A percentile compares a stretch with the other conserved stretches of the same genome.
phyloP scores from a whole-genome alignment of 2,888 invertebrate species.

The Alcis repandata region DNA sequence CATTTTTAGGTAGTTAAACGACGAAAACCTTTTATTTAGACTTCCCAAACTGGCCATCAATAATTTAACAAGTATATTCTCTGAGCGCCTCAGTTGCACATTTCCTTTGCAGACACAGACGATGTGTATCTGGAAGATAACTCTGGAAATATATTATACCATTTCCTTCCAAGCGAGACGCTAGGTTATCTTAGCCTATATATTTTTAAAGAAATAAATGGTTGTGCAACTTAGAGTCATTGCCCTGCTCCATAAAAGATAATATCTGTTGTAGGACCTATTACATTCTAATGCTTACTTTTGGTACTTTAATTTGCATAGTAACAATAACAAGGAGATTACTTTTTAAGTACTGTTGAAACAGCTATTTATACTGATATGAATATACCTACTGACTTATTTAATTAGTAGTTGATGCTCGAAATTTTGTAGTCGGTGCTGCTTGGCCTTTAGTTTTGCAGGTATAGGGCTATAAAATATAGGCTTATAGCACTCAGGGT shows the following conservation, averaged over 20 bases:
- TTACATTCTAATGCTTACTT: slow-evolving; percentile 5
- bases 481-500: no score
- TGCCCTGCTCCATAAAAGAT: slow-evolving; percentile 21
- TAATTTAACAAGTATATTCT: not conserved
- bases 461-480: no score
- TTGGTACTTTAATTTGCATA: not conserved
- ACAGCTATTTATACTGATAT: no score
- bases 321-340: not conserved
- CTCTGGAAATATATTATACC: slow-evolving; percentile 71
- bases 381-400: no score
- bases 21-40: not conserved
- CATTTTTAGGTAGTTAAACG: no score
- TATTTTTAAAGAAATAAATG: slow-evolving; percentile 47
- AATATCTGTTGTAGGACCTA: slow-evolving; percentile 3
- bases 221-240: slow-evolving; percentile 41
- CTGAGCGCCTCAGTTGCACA: slow-evolving; percentile 25
- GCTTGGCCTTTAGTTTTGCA: no score
- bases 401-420: no score
- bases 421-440: no score
- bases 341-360: no score
- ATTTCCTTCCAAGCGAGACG: slow-evolving; percentile 64
- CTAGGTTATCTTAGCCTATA: slow-evolving; percentile 68
- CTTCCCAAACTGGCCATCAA: not conserved
- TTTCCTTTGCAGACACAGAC: slow-evolving; percentile 42
- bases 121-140: slow-evolving; percentile 67